Base-by-base conservation (phyloP, 1,140 invertebrate genomes). In the Marisa cornuarietis region DNA sequence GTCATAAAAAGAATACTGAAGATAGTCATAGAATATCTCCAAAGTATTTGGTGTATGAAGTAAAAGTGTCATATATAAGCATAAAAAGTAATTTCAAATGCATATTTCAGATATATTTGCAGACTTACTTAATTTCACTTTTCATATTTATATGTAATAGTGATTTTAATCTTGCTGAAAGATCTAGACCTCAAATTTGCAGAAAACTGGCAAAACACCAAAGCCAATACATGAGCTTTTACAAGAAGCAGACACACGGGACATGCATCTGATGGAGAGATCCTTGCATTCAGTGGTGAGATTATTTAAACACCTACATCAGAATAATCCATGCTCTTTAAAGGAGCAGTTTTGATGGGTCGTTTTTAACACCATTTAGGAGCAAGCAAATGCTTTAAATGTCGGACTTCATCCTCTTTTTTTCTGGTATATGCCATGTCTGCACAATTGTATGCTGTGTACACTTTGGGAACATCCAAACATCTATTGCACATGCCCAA, bases 131-230 rank as follows among this genome's bases (percentile, higher is more conserved):
- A n/a, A n/a, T n/a, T n/a, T n/a, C n/a, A n/a, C n/a, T n/a, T n/a
- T n/a, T n/a, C n/a, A n/a, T n/a, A n/a, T n/a, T n/a, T n/a, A n/a
- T n/a, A n/a, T n/a, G n/a, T n/a, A n/a, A n/a, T n/a, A n/a, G n/a
- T n/a, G n/a, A n/a, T 71, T n/a, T 54, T 72, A 31, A 22, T 73
- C n/a, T 71, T 42, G 31, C 31, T 4, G 31, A 42, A 42, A 42
- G 31, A 42, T 42, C 31, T 42, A 42, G 31, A 42, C 31, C 31
- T 42, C 3, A 42, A 42, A 42, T 42, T n/a, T 24, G 13, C 62
- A 76, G 74, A 68, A 71, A 68, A 80, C 72, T 54, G 74, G 74
- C 52, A 18, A 58, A 62, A 68, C 49, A 20, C 79, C 72, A n/a
- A 69, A 76, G 58, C 72, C 62, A 61, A 24, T 80, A 22, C n/a